Evolutionary conservation across 2,113 vertebrate species (phyloP).

Genomic region (Apodemus sylvaticus): DNA sequence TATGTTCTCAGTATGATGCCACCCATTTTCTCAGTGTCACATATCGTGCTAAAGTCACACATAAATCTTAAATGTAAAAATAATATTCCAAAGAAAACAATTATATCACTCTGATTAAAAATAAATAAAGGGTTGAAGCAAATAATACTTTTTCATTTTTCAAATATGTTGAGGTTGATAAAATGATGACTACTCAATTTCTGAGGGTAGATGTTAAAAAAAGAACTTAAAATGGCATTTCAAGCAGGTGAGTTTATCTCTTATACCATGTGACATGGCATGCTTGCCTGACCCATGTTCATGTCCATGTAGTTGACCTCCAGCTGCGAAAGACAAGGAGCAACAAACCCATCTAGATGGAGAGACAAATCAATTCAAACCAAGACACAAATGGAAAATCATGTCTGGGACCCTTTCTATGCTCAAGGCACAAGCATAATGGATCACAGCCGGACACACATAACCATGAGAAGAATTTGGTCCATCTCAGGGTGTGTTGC

Average conservation of each 20-base stretch:
- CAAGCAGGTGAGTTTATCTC: too few species aligned
- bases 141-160: background rate
- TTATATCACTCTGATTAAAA: background rate
- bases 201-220: too few species aligned
- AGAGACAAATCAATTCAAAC: background rate
- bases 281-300: accelerated
- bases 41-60: background rate
- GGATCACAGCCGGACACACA: background rate
- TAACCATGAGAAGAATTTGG: background rate
- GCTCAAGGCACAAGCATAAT: background rate
- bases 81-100: background rate
- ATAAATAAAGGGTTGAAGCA: background rate
- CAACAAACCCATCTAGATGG: background rate
- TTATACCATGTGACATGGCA: background rate
- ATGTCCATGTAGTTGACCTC: background rate
- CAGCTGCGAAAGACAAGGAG: background rate
- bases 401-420: background rate
- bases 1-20: background rate
- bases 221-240: background rate
- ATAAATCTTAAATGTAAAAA: background rate
- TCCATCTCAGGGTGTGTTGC: too few species aligned
- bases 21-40: background rate
- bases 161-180: background rate
- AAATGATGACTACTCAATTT: background rate
- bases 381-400: background rate